A percentile compares a stretch with the other conserved stretches of the same genome.
phyloP scores from a whole-genome alignment of 2,888 invertebrate species.

The Caenorhabditis imperialis region DNA sequence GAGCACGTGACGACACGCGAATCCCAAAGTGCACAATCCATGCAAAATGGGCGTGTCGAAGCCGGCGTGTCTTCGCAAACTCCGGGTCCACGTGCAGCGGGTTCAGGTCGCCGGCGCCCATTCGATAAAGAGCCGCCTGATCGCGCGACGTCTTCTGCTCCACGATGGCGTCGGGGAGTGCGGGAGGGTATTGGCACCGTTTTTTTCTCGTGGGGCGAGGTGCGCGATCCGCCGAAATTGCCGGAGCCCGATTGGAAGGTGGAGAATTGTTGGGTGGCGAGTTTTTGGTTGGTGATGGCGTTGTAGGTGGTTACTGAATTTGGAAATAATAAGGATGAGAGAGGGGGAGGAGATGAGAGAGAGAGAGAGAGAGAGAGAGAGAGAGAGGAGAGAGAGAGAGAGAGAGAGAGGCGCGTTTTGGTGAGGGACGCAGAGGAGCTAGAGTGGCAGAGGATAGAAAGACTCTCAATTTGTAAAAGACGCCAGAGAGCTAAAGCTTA shows the following conservation, averaged over 20 bases:
- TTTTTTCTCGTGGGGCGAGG: conserved; percentile 81
- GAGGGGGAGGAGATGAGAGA: no score
- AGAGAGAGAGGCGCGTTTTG: no score
- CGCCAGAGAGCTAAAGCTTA: no score
- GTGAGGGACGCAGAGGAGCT: no score
- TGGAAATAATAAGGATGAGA: no score
- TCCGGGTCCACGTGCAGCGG: conserved; percentile 96
- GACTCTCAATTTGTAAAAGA: no score
- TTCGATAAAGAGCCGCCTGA: conserved; percentile 86
- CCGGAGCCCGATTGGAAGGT: conserved; percentile 83
- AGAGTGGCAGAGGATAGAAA: no score
- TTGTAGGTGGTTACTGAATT: conserved; percentile 84
- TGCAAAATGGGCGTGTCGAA: conserved; percentile 92
- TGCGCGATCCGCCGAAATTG: conserved; percentile 87
- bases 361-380: no score
- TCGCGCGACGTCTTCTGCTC: conserved; percentile 87
- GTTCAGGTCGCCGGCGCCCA: conserved; percentile 89
- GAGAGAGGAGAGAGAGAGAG: no score
- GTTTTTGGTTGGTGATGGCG: conserved; percentile 83
- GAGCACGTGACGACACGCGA: conserved; percentile 86
- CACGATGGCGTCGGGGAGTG: conserved; percentile 85
- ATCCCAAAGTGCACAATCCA: conserved; percentile 91
- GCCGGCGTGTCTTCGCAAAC: conserved; percentile 85
- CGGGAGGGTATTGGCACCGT: conserved; percentile 86
- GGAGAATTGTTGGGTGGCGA: conserved; percentile 86